phyloP scores from a whole-genome alignment of 1,140 invertebrate genomes.

The Samia ricini region DNA sequence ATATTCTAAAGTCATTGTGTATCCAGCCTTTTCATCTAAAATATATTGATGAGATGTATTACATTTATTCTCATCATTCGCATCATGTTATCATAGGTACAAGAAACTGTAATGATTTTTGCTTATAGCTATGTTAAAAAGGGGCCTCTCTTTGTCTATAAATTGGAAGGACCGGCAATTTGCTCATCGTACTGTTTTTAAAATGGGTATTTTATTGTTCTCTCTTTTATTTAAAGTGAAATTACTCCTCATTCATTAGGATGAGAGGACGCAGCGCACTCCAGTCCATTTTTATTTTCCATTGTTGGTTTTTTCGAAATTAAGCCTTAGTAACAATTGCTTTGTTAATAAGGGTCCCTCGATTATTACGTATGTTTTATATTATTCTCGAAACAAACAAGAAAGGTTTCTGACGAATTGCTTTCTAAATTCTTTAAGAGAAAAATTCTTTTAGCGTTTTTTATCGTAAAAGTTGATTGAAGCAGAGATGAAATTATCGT shows the following conservation, averaged over 20 bases:
- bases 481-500: not conserved
- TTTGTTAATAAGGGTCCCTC: slow-evolving; percentile 58
- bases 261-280: slow-evolving; percentile 47
- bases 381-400: slow-evolving; percentile 36
- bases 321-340: slow-evolving; percentile 64
- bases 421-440: slow-evolving; percentile 21
- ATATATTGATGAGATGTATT: too few relatives aligned
- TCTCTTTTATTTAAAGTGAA: slow-evolving; percentile 68
- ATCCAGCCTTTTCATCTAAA: too few relatives aligned
- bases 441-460: slow-evolving; percentile 12
- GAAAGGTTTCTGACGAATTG: slow-evolving; percentile 21
- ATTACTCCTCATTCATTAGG: slow-evolving; percentile 70
- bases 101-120: not conserved
- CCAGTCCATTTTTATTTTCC: slow-evolving; percentile 61
- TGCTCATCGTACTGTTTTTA: slow-evolving; percentile 57
- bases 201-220: slow-evolving; percentile 65
- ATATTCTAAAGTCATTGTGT: too few relatives aligned
- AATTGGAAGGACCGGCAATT: slow-evolving; percentile 56
- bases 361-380: slow-evolving; percentile 54
- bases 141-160: slow-evolving; percentile 57
- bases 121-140: slow-evolving; percentile 49
- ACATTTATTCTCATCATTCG: too few relatives aligned
- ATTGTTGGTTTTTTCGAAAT: slow-evolving; percentile 70
- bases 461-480: not conserved
- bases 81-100: not conserved